Percentiles rank a stretch among this genome's conserved stretches.
Evolutionary conservation across 2,113 vertebrate genomes (phyloP).

Genomic region (Melanerpes aurifrons): DNA sequence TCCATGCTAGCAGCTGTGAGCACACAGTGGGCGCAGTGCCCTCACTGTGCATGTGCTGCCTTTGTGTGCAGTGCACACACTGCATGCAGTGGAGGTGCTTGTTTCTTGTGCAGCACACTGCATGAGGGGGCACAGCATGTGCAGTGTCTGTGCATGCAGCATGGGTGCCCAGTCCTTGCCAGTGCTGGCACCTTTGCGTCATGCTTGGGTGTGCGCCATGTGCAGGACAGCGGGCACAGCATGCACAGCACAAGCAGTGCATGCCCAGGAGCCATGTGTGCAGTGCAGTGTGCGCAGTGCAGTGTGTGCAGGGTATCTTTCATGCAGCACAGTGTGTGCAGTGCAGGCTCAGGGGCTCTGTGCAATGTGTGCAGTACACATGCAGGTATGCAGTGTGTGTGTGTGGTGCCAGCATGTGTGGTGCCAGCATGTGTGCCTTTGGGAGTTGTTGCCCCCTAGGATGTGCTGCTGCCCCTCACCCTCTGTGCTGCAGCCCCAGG

Average conservation of each 20-base stretch:
- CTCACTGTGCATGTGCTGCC: not conserved
- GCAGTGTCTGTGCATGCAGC: not conserved
- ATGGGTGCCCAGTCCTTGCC: no score
- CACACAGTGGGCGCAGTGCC: not conserved
- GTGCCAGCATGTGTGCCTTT: fast-evolving
- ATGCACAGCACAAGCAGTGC: not conserved
- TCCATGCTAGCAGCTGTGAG: no score
- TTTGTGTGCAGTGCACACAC: not conserved
- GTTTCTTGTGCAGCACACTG: not conserved
- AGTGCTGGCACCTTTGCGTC: no score
- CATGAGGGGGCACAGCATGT: no score
- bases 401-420: not conserved
- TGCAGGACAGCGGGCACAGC: not conserved
- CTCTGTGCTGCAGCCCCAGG: not conserved
- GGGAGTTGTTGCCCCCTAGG: fast-evolving
- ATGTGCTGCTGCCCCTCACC: fast-evolving
- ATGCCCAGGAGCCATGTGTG: no score
- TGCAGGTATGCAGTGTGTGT: not conserved
- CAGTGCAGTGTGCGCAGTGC: no score
- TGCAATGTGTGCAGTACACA: not conserved
- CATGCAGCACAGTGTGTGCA: not conserved
- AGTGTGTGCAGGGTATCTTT: not conserved
- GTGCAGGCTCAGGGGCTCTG: not conserved
- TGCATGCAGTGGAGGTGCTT: not conserved
- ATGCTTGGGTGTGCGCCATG: not conserved